phyloP scores from a whole-genome alignment of 2,797 vertebrate genomes.

The Xerus rutilus region DNA sequence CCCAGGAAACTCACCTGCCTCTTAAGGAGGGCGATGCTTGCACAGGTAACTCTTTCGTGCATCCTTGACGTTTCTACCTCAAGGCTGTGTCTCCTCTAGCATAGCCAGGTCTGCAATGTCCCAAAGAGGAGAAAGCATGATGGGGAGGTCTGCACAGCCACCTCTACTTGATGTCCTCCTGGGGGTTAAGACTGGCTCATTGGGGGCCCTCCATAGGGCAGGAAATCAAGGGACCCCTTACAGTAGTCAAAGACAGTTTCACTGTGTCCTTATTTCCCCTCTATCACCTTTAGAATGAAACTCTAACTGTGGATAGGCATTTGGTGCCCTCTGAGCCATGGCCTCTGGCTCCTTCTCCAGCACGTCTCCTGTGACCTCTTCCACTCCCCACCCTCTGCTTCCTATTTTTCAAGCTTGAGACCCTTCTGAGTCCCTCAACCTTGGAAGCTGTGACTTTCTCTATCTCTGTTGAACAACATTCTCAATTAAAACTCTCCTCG shows the following conservation, averaged over 20 bases:
- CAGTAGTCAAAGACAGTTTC: not conserved
- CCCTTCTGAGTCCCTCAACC: not conserved
- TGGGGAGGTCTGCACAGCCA: not conserved
- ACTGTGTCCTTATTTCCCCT: not conserved
- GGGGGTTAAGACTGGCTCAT: rapidly evolving
- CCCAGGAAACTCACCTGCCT: not conserved
- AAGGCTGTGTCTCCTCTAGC: not conserved
- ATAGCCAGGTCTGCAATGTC: not conserved
- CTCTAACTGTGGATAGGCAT: no score
- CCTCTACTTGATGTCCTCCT: rapidly evolving
- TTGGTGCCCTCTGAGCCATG: not conserved
- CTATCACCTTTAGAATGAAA: not conserved
- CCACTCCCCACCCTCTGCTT: not conserved
- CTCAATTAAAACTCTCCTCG: not conserved
- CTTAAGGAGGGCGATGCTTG: not conserved
- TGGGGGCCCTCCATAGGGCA: not conserved
- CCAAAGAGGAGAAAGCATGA: not conserved
- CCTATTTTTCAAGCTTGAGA: not conserved
- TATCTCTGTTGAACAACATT: not conserved
- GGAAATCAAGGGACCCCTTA: no score
- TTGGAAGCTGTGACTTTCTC: not conserved
- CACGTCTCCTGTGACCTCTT: not conserved
- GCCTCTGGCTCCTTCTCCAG: not conserved
- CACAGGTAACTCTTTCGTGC: not conserved
- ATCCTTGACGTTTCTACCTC: not conserved